Base-by-base conservation (phyloP, 2,797 vertebrate genomes). In the Siniperca scherzeri region DNA sequence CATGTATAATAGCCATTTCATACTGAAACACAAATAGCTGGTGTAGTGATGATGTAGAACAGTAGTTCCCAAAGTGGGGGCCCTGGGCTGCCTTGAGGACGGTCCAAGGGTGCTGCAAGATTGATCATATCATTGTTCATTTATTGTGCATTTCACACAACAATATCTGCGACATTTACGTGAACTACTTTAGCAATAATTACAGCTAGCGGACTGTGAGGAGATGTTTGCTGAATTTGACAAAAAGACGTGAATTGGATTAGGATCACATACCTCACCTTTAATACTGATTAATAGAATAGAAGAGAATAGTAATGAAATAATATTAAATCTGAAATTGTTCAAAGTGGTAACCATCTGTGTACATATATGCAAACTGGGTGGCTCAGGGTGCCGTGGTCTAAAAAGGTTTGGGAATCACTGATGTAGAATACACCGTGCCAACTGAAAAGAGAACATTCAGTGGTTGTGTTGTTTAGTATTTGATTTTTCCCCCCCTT, bases 1-100 rank as follows among this genome's bases (percentile, higher is more conserved):
- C 56, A 59, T 64, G 46, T 57, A 50, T 60, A 55, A 70, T 11
- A 52, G 27, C 40, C 33, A 36, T 57, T 66, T 69, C 22, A 25
- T 52, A 42, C 22, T 13, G 21, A 70, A 64, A 64, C 42, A 67
- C 48, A 60, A 22, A 57, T 36, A 17, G 42, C 50, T 9, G 5
- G 27, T 7, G 40, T 33, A 14, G 38, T 17, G 72, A 17, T 16
- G 33, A 60, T 52, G 44, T 21, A 8, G 17, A 46, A 50, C 38
- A n/a, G 25, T 30, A 2, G 25, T 30, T 30, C 6, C 53, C 53
- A 36, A 36, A 61, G 33, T 38, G 19, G 59, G 13, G 13, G n/a
- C 3, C 11, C 11, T 25, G 10, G 21, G 22, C 7, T 52, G 19
- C 52, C 1, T 22, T 22, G 52, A n/a, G 52, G 22, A n/a, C 4